Conservation (phyloP, 2,113 vertebrate genomes). For the Pithys albifrons region DNA sequence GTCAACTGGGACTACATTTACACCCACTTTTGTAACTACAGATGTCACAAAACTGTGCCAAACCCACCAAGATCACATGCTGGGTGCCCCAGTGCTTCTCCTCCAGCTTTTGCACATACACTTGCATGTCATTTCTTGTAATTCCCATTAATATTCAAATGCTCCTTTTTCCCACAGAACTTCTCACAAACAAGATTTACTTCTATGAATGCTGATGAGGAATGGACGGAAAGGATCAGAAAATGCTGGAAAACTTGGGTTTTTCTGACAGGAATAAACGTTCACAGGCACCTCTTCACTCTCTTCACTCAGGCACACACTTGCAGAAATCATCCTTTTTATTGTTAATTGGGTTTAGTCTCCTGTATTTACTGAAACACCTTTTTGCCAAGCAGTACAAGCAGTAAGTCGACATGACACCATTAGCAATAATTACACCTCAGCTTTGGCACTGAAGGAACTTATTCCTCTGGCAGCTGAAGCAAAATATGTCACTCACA, state of each 20-base stretch:
- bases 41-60: background rate
- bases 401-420: conserved; percentile 11
- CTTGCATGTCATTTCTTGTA: background rate
- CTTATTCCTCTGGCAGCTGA: conserved; percentile 12
- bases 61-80: background rate
- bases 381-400: background rate
- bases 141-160: conserved; percentile 17
- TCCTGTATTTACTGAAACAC: conserved; percentile 7
- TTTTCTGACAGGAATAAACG: background rate
- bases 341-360: background rate
- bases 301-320: background rate
- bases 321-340: background rate
- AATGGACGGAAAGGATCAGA: background rate
- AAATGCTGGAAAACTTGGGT: background rate
- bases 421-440: conserved; percentile 38
- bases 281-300: background rate
- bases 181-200: background rate
- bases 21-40: background rate
- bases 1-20: background rate
- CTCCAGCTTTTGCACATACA: background rate
- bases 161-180: background rate
- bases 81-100: background rate
- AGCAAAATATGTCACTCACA: conserved; percentile 29
- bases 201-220: conserved; percentile 25
- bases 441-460: conserved; percentile 6